These are phyloP conservation scores for Anolis apletophallus DNA, from an alignment of 2,797 vertebrate genomes.

Conservation along the genomic window DNA sequence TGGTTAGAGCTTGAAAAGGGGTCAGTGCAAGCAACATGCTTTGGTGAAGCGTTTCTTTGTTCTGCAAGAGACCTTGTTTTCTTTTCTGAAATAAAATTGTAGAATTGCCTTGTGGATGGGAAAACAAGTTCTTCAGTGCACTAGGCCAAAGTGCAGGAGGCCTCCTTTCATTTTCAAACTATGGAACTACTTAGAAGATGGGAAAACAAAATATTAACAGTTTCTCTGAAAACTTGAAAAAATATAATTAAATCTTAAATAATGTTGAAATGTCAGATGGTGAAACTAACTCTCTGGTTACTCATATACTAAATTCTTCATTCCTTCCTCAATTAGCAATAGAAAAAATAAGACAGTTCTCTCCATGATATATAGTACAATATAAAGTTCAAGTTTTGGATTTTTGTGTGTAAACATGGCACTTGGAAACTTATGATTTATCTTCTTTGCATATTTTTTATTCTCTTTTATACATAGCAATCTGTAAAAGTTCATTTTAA, in stretches of 20 bases:
- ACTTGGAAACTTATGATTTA: conserved; percentile 7
- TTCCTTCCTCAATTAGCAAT: accelerated
- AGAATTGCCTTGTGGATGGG: background rate
- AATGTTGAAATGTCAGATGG: background rate
- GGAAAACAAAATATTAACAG: conserved; percentile 5
- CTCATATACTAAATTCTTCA: background rate
- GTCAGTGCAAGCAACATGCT: background rate
- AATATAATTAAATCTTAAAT: conserved; percentile 2
- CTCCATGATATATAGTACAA: background rate
- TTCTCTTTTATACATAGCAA: background rate
- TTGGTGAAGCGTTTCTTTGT: conserved; percentile 1
- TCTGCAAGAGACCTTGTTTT: conserved; percentile 28
- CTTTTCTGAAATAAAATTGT: background rate
- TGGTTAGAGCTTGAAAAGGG: background rate
- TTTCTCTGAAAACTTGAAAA: conserved; percentile 27
- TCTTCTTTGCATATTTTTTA: background rate
- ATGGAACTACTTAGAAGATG: conserved; percentile 1
- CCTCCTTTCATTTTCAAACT: conserved; percentile 15
- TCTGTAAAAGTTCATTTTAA: background rate
- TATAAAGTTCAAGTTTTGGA: conserved; percentile 3
- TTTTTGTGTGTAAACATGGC: background rate
- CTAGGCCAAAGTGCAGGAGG: conserved; percentile 19
- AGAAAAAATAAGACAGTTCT: background rate
- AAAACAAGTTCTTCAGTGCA: background rate
- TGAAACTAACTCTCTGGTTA: background rate